Base-by-base conservation (phyloP, 2,888 invertebrate genomes). In the Sarcophaga carnaria region DNA sequence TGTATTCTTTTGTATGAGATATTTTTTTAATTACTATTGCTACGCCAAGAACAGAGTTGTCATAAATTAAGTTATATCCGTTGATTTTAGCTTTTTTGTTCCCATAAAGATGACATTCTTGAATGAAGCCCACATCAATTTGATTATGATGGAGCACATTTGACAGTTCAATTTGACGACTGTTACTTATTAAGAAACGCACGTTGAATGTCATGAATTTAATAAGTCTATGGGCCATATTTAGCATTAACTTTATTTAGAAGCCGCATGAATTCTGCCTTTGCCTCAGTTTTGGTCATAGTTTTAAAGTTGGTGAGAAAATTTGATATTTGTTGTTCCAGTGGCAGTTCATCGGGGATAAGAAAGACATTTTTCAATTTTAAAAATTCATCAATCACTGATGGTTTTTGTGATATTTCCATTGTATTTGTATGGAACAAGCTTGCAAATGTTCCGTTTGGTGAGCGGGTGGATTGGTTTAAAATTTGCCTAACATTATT, bases 91-190 rank as follows among this genome's bases (percentile, higher is more conserved):
- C 12, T 4, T 59, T 25, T 12, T 25, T 12, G 49, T 27, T 25
- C 11, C 59, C 25, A 8, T 27, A 25, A 59, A 71, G 71, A 59
- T 71, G 71, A 27, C 71, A 71, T 27, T 71, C 71, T 49, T 71
- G 59, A 14, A 71, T 25, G 14, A 54, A 70, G 12, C 5, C 37
- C 6, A 74, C 12, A 37, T 60, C 62, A 62, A 14, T 14, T 14
- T 54, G 54, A 14, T 54, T 54, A 14, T 54, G 54, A 54, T 54
- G 54, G 10, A 54, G 54, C 12, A 54, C 12, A 14, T 54, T 54
- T 54, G 54, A 25, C 25, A 25, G 25, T 25, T 25, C 25, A 25
- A 25, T 25, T 25, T 25, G 25, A 25, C 25, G 25, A 54, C 54
- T 54, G 54, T 14, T 54, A 14, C 54, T 54, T 54, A 12, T 54